Evolutionary conservation across 2,888 invertebrate species (phyloP).

Genomic region (Harpalus rubripes): DNA sequence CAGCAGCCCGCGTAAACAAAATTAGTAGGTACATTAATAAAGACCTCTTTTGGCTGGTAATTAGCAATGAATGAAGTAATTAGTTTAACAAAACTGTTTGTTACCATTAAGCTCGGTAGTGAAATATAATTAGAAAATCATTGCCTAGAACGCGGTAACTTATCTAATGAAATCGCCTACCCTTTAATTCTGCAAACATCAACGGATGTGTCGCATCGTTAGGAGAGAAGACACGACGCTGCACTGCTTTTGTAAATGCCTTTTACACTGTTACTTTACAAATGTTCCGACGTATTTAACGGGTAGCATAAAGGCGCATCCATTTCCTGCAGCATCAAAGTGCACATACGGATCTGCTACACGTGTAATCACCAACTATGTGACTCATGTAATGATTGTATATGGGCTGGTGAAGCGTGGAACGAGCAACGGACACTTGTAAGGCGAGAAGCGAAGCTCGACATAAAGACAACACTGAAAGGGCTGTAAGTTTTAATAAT

Average conservation of each 20-base stretch:
- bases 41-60: no score
- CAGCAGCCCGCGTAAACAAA: no score
- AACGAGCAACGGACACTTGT: background rate
- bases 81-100: no score
- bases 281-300: background rate
- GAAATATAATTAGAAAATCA: background rate
- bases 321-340: slow-evolving; percentile 1
- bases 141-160: background rate
- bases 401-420: background rate
- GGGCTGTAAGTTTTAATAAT: background rate
- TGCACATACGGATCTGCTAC: slow-evolving; percentile 1
- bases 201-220: background rate
- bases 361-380: slow-evolving; percentile 1
- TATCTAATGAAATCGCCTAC: background rate
- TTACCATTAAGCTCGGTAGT: background rate
- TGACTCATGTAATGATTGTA: background rate
- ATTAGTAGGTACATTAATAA: no score
- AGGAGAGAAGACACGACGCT: background rate
- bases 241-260: background rate
- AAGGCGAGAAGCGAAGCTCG: background rate
- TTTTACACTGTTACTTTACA: background rate
- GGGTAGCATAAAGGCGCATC: background rate
- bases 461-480: background rate
- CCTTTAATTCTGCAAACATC: background rate
- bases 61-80: no score